Evolutionary conservation across 2,888 invertebrate species (phyloP), one percentile per base, ranked within the genome.

Genomic region (Macrophya alboannulata): DNA sequence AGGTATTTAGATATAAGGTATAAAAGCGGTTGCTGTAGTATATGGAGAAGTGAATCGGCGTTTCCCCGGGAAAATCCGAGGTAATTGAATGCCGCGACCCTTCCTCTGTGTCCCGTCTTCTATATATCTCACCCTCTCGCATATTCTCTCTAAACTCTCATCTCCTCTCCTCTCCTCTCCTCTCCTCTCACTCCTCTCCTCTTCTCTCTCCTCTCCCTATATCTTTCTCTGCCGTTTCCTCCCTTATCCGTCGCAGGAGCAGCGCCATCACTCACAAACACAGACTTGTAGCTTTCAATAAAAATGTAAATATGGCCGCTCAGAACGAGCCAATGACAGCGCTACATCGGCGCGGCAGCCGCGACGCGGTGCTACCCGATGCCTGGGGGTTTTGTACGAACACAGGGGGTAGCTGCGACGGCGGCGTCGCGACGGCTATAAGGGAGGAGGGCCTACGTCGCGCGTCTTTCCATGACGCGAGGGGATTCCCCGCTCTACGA

Each of bases 281-380:
- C 91, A 87, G 89, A 89, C 89, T 88, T 89, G 91, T 92, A 92
- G 92, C 93, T 93, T 94, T 94, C 94, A 93, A 94, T 93, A 93
- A 94, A 94, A 94, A 94, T 94, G 94, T 93, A 94, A 94, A 94
- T 94, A 93, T 93, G 93, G 92, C 93, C 92, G 92, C 93, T 90
- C 91, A 89, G 90, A 92, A 92, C 92, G 93, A 93, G 92, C 93
- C 93, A 93, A 93, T 93, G 93, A 93, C 93, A 93, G 92, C 90
- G 92, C 92, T 91, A 92, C 92, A 92, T 92, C 92, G 92, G 81
- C 84, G 84, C 74, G 48, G 72, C 59, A 62, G 83, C 85, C 86
- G 86, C 86, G 86, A 90, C 90, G 90, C 88, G 89, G 89, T 89
- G 87, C 87, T 55, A 71, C 83, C 81, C 71, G 43, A 37, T 51